phyloP scores from a whole-genome alignment of 2,888 invertebrate species.

The Acheta domesticus region DNA sequence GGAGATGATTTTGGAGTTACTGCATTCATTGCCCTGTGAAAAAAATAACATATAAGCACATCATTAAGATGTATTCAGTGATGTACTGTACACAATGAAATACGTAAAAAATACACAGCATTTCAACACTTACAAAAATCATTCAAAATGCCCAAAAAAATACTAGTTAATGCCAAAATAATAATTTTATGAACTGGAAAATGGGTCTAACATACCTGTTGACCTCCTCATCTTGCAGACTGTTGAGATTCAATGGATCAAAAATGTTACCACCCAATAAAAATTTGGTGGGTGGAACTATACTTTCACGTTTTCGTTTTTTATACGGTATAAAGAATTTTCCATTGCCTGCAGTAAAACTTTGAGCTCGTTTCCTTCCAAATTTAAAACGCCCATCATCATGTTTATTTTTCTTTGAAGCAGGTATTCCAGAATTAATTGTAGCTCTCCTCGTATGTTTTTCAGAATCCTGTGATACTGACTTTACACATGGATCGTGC shows the following conservation, averaged over 20 bases:
- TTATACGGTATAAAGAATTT: slow-evolving; percentile 74
- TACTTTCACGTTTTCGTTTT: slow-evolving; percentile 63
- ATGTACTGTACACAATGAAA: too few relatives aligned
- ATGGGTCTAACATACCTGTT: slow-evolving; percentile 40
- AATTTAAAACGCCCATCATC: slow-evolving; percentile 46
- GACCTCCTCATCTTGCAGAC: slow-evolving; percentile 60
- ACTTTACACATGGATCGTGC: slow-evolving; percentile 36
- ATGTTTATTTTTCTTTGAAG: slow-evolving; percentile 45
- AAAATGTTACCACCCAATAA: slow-evolving; percentile 90
- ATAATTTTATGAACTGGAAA: too few relatives aligned
- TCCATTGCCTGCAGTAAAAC: slow-evolving; percentile 60
- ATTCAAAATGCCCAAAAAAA: too few relatives aligned
- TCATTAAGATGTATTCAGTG: neutral
- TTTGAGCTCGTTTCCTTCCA: slow-evolving; percentile 63
- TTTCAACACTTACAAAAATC: too few relatives aligned
- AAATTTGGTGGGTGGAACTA: slow-evolving; percentile 89
- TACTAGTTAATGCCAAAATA: too few relatives aligned
- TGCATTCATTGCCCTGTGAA: slow-evolving; percentile 70
- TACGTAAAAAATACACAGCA: too few relatives aligned
- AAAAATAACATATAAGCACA: slow-evolving; percentile 19
- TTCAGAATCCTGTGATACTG: slow-evolving; percentile 30
- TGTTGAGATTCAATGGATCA: slow-evolving; percentile 91
- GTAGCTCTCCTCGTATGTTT: slow-evolving; percentile 26
- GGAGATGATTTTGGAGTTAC: slow-evolving; percentile 92
- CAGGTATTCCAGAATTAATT: slow-evolving; percentile 37